Evolutionary conservation across 2,113 vertebrate species (phyloP).

Genomic region (Ranitomeya variabilis): DNA sequence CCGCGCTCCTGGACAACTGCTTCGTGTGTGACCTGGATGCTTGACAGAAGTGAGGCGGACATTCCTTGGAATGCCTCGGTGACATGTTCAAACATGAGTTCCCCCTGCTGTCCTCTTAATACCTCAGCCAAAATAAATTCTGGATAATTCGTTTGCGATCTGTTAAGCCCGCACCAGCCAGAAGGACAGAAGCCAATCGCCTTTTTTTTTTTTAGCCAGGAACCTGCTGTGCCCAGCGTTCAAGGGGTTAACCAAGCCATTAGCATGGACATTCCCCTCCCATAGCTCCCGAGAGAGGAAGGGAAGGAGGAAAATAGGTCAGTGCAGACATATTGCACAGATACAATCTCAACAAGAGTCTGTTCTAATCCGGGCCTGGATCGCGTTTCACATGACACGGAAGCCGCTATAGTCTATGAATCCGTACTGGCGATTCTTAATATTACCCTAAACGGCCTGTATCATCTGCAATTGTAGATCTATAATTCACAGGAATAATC

Average conservation of each 20-base stretch:
- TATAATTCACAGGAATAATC: neutral
- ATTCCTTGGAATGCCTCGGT: constrained; percentile 29
- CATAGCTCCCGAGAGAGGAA: constrained; percentile 41
- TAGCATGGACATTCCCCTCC: constrained; percentile 48
- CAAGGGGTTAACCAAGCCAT: constrained; percentile 49
- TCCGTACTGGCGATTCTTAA: neutral
- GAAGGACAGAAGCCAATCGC: constrained; percentile 21
- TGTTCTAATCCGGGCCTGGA: constrained; percentile 51
- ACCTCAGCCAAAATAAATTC: constrained; percentile 32
- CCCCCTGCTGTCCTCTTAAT: constrained; percentile 24
- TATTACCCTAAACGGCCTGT: constrained; percentile 2
- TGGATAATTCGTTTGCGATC: constrained; percentile 32
- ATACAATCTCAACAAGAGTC: constrained; percentile 53
- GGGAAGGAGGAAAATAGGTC: constrained; percentile 55
- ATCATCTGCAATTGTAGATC: neutral
- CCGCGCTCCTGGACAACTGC: neutral
- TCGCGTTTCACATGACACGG: constrained; percentile 47
- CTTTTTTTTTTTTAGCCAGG: neutral
- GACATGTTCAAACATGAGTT: constrained; percentile 27
- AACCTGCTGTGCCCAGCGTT: constrained; percentile 8
- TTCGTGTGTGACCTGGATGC: constrained; percentile 7
- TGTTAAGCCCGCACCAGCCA: constrained; percentile 25
- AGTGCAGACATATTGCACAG: constrained; percentile 55
- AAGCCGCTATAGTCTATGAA: constrained; percentile 32
- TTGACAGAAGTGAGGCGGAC: neutral